Base-by-base conservation (phyloP, 2,797 vertebrate genomes). In the Tinamus major region DNA sequence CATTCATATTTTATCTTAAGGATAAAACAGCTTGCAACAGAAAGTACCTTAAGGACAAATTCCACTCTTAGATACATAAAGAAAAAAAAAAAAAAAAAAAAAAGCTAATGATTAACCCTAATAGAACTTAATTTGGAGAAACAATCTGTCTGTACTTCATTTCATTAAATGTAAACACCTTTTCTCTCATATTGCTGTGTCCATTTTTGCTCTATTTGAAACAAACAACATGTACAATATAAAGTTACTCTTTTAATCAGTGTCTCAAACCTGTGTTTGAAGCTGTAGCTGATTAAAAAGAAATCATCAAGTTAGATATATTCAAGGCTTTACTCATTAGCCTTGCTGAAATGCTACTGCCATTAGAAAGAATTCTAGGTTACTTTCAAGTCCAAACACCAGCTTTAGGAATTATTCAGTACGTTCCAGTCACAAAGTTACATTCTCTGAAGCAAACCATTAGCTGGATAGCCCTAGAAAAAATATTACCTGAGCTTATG, bases 21-120 rank as follows among this genome's bases (percentile, higher is more conserved):
- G 87, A 94, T 81, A 51, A 59, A 78, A 67, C 82, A 91, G 42
- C 72, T 92, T 81, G 29, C 70, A 83, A 81, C 11, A 93, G 65
- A 94, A 94, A 89, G n/a, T 35, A 76, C 51, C 92, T 56, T 87
- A 64, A 89, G 86, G 92, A 92, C 85, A 91, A 93, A 93, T 91
- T 86, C 70, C 48, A 81, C 24, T 72, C 87, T 62, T 55, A 76
- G 74, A 74, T 58, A 86, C 26, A 83, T 92, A 44, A 76, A 94
- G 70, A 44, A 42, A n/a, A 81, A 49, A 42, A 42, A 67, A 48
- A 46, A n/a, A 81, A 24, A 67, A 48, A 46, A n/a, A 81, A 51
- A 93, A 86, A 84, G 16, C 41, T 77, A 91, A 95, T 85, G 48
- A 95, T 80, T 89, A 93, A 62, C 35, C 13, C 62, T 72, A 87